A percentile compares a stretch with the other conserved stretches of the same genome.
Conservation (phyloP, 2,888 invertebrate genomes). For the Microlaimidae sp. region DNA sequence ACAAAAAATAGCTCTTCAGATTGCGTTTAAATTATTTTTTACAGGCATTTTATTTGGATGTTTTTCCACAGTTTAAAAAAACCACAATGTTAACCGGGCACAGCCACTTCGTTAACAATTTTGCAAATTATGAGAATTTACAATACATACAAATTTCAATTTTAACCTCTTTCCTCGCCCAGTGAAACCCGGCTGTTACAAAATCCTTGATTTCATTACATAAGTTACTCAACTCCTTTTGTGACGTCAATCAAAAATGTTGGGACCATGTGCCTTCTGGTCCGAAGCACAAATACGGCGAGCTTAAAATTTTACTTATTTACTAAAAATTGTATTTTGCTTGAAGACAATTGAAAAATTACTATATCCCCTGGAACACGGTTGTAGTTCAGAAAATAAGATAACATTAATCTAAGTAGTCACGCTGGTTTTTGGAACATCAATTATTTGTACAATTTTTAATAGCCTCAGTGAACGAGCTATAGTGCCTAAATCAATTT, state of each 20-base stretch:
- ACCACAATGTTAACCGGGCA: not conserved
- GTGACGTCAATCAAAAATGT: slow-evolving; percentile 94
- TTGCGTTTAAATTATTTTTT: too few relatives aligned
- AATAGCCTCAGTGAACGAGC: too few relatives aligned
- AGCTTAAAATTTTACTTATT: not conserved
- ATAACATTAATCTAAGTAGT: too few relatives aligned
- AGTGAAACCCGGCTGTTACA: slow-evolving; percentile 43
- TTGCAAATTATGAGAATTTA: too few relatives aligned
- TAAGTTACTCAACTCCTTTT: slow-evolving; percentile 97
- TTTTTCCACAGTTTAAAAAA: not conserved
- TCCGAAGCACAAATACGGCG: slow-evolving; percentile 92
- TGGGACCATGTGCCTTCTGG: slow-evolving; percentile 95
- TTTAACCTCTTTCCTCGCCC: slow-evolving; percentile 91
- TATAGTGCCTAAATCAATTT: too few relatives aligned
- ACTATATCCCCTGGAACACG: too few relatives aligned
- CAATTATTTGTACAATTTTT: too few relatives aligned
- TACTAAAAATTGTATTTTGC: not conserved
- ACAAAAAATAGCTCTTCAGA: too few relatives aligned
- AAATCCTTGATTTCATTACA: slow-evolving; percentile 98
- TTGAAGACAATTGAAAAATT: not conserved
- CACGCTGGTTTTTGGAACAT: too few relatives aligned
- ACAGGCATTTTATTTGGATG: too few relatives aligned
- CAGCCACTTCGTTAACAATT: not conserved
- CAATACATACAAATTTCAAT: too few relatives aligned
- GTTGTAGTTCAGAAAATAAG: too few relatives aligned